A percentile compares a stretch with the other conserved stretches of the same genome.
Conservation (phyloP, 2,113 vertebrate species). For the cattle (Bos taurus) region ARS-UCD2.0 NC_037336.1:78536501-78537000, state of each 20-base stretch:
- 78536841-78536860: background rate
- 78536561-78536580: background rate
- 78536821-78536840: background rate
- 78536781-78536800: background rate
- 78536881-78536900: background rate
- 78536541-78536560: background rate
- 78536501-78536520: background rate
- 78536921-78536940: accelerated
- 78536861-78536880: background rate
- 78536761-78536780: background rate
- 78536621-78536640: background rate
- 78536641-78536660: background rate
- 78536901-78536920: background rate
- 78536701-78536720: background rate
- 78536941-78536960: background rate
- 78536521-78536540: background rate
- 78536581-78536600: background rate
- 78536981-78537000: background rate
- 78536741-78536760: background rate
- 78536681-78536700: background rate
- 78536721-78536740: background rate
- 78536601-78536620: background rate
- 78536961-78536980: background rate
- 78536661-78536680: background rate
- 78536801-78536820: background rate